These are phyloP conservation scores for Pterostichus niger DNA, from an alignment of 2,888 invertebrate genomes.

Conservation along the genomic window DNA sequence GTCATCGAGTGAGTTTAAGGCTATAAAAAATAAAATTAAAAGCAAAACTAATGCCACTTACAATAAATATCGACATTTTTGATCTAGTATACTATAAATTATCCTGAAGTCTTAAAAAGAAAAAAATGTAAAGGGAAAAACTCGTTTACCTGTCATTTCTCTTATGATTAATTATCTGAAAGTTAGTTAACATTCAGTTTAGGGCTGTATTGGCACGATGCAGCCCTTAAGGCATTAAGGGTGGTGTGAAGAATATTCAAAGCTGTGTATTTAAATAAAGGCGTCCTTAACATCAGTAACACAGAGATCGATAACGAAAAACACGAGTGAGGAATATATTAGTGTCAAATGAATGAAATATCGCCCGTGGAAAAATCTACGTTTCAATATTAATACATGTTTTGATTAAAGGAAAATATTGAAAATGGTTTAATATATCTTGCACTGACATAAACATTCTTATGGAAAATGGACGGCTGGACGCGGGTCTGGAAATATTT, in stretches of 20 bases:
- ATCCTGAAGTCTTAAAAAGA: slow-evolving; percentile 4
- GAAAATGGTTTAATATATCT: slow-evolving; percentile 28
- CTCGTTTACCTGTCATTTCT: slow-evolving; percentile 56
- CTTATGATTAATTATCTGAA: slow-evolving; percentile 49
- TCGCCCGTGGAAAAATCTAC: slow-evolving; percentile 2
- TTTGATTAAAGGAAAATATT: slow-evolving; percentile 44
- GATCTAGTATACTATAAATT: slow-evolving; percentile 51
- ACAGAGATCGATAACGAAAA: slow-evolving; percentile 25
- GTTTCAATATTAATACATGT: slow-evolving; percentile 40
- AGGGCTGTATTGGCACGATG: slow-evolving; percentile 13
- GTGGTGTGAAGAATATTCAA: slow-evolving; percentile 10
- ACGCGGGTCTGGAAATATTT: neutral
- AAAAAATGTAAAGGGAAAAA: slow-evolving; percentile 42
- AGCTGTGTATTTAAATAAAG: slow-evolving; percentile 26
- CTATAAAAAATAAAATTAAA: slow-evolving; percentile 47
- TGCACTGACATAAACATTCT: slow-evolving; percentile 4
- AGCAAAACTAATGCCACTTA: slow-evolving; percentile 28
- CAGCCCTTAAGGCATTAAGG: neutral
- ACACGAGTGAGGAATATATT: slow-evolving; percentile 40
- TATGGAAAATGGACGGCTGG: neutral
- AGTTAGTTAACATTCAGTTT: slow-evolving; percentile 58
- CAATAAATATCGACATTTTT: slow-evolving; percentile 57
- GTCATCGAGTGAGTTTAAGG: neutral
- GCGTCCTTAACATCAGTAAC: slow-evolving; percentile 6
- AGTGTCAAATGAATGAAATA: slow-evolving; percentile 43